Evolutionary conservation across 2,888 invertebrate species (phyloP), one percentile per base, ranked within the genome.

Genomic region (Odontocolon sp.): DNA sequence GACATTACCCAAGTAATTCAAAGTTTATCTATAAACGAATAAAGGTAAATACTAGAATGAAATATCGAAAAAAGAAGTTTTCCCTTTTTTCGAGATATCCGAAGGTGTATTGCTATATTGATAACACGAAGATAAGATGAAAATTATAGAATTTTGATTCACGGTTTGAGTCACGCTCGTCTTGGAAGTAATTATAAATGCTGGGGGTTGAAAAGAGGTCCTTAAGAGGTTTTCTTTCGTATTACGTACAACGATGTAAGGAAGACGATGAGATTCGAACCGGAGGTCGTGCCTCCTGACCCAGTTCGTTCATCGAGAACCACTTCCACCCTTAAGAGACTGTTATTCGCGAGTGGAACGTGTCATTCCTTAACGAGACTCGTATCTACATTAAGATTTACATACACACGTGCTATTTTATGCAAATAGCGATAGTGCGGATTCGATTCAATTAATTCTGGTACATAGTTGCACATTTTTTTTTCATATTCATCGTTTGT

Each of bases 261-360:
- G 45, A 54, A 42, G 67, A 52, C 28, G 28, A 52, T 16, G 63
- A 66, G 61, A 75, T 69, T 16, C 28, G 57, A n/a, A 40, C 59
- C 79, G 77, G 80, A 84, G 83, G 82, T 82, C 81, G 79, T 50
- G 75, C 75, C 81, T 83, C 82, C 79, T 86, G 85, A 86, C 86
- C 86, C 68, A 86, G 77, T 84, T 84, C 70, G 64, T 61, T 72
- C 82, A 84, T 85, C 83, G 82, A 85, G 82, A 83, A 81, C 81
- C 80, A 78, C 84, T 84, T 84, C 78, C 71, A 78, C 69, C 73
- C 80, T 82, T 68, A 80, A 81, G 80, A 77, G 82, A 78, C 73
- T 79, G n/a, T 18, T 14, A 8, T 79, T 77, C 78, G 64, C 56
- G 72, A 68, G 72, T 54, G 57, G 77, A 69, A 79, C 78, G 70